Evolutionary conservation across 2,797 vertebrate genomes (phyloP), one percentile per base, ranked within the genome.

Genomic region (Mus minutoides): DNA sequence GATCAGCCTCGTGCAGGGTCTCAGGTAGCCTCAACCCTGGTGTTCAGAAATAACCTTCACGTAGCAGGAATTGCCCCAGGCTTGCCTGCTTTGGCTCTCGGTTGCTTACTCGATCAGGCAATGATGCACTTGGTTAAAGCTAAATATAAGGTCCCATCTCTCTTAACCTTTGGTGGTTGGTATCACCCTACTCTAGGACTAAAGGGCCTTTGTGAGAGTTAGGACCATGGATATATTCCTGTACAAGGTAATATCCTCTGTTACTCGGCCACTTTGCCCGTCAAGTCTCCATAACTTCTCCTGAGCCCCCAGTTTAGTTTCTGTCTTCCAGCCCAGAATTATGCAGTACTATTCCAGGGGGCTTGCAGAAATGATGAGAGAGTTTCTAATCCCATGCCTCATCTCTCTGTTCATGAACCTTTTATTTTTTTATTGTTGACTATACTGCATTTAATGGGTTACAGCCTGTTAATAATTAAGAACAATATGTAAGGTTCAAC

Each of bases 391-490:
- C 62, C 58, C 46, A 54, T 37, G 54, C 0, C 43, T 46, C 29
- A 37, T 97, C 24, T 76, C 17, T 89, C 34, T 82, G 71, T 96
- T 83, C n/a, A 19, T 6, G 52, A 95, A 80, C 6, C 58, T 1
- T 87, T 56, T 62, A 40, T 49, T 79, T 85, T 49, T 16, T 7
- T 87, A 49, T 62, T 88, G 85, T 92, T 1, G 6, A 95, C 56
- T 96, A 31, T 6, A 69, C 76, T 83, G 69, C 52, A 92, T 96
- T 94, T 94, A 96, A 85, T 16, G n/a, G 69, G 93, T 93, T 94
- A 96, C 82, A 96, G 26, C 56, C 75, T 96, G 80, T 92, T 97
- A 93, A 93, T 97, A 94, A 96, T 97, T 94, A 94, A 96, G 77
- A 95, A 37, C 77, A 76, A 93, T 82, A 82, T 92, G 67, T 90